Conservation (phyloP, 2,888 invertebrate genomes). For the Eucriotettix oculatus region DNA sequence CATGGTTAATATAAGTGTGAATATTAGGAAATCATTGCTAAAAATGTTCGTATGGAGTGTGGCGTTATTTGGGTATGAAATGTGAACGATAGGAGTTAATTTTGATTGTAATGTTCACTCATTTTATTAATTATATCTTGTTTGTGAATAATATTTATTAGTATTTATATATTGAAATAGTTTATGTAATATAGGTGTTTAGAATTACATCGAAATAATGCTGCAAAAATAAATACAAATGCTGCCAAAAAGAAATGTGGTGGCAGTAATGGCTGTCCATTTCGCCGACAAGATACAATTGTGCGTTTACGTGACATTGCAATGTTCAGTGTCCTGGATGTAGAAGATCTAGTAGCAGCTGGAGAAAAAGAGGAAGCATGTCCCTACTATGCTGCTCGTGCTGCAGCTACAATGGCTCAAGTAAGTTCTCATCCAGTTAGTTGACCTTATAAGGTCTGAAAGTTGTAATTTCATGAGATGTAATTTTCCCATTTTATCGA, state of each 20-base stretch:
- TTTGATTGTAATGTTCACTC: too few species aligned
- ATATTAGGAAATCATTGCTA: too few species aligned
- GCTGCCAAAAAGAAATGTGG: slow-evolving; percentile 19
- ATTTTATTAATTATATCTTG: too few species aligned
- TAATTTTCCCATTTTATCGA: too few species aligned
- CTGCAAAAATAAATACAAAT: slow-evolving; percentile 3
- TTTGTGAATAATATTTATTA: too few species aligned
- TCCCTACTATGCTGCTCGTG: slow-evolving; percentile 83
- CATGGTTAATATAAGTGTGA: too few species aligned
- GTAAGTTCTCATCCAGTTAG: slow-evolving; percentile 16
- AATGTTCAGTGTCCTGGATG: slow-evolving; percentile 58
- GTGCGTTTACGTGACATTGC: slow-evolving; percentile 45
- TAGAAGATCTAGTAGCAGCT: slow-evolving; percentile 64
- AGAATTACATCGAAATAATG: slow-evolving; percentile 55
- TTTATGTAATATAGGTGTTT: slow-evolving; percentile 38
- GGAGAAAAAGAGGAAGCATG: slow-evolving; percentile 63
- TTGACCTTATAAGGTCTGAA: too few species aligned
- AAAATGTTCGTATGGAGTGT: too few species aligned
- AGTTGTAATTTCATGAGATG: too few species aligned
- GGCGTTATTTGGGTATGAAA: too few species aligned
- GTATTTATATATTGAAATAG: too few species aligned
- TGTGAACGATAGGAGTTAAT: too few species aligned
- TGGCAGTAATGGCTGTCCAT: slow-evolving; percentile 46
- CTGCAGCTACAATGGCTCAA: slow-evolving; percentile 69
- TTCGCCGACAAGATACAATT: slow-evolving; percentile 42